Percentiles rank a stretch among this genome's conserved stretches.
These are phyloP conservation scores for Tiaroga cobitis DNA, from an alignment of 2,797 vertebrate genomes.

Conservation along the genomic window DNA sequence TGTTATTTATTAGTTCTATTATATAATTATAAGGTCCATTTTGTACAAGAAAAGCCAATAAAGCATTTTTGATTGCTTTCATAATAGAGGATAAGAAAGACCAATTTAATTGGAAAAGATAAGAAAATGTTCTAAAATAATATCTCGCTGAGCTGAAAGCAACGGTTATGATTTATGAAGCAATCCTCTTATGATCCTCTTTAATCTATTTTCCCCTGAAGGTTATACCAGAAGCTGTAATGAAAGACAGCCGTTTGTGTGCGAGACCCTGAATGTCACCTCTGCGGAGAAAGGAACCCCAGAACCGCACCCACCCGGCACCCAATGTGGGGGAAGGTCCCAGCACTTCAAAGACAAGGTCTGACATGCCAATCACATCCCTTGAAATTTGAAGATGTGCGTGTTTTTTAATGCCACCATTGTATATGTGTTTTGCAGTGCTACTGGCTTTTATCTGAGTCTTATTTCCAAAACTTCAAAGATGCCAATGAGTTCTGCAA, in stretches of 20 bases:
- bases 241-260: conserved; percentile 83
- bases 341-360: conserved; percentile 90
- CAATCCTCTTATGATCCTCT: neutral
- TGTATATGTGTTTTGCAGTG: conserved; percentile 79
- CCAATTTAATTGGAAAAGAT: neutral
- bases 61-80: neutral
- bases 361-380: conserved; percentile 6
- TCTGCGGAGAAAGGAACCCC: conserved; percentile 81
- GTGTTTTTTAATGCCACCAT: neutral
- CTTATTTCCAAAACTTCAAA: conserved; percentile 67
- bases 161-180: neutral
- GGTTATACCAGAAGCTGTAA: conserved; percentile 63
- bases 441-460: conserved; percentile 75
- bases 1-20: neutral
- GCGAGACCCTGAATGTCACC: conserved; percentile 86
- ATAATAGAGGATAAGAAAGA: neutral
- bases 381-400: neutral
- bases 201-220: conserved; percentile 46
- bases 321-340: conserved; percentile 74
- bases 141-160: neutral
- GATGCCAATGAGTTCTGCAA: conserved; percentile 80
- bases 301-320: conserved; percentile 70
- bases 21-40: neutral
- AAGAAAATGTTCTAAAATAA: neutral
- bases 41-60: neutral